phyloP scores from a whole-genome alignment of 2,888 invertebrate species.

The Charanyca ferruginea region DNA sequence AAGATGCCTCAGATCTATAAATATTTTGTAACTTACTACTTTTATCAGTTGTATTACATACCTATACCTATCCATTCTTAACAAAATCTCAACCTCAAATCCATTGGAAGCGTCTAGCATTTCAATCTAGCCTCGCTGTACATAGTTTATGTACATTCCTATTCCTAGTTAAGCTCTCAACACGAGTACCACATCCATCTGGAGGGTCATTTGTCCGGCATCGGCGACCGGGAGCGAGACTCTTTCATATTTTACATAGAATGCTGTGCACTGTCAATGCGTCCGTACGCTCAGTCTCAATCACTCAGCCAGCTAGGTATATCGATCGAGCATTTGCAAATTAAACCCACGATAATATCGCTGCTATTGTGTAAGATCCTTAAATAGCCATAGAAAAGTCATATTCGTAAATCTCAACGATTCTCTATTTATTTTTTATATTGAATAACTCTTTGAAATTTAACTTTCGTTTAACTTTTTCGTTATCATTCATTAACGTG shows the following conservation, averaged over 20 bases:
- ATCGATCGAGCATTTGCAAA: slow-evolving; percentile 86
- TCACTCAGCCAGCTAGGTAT: slow-evolving; percentile 82
- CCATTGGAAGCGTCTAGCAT: slow-evolving; percentile 38
- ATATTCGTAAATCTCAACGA: slow-evolving; percentile 62
- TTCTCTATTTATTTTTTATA: slow-evolving; percentile 60
- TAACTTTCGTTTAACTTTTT: slow-evolving; percentile 40
- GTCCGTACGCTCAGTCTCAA: slow-evolving; percentile 82
- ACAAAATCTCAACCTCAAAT: slow-evolving; percentile 39
- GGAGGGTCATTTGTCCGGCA: slow-evolving; percentile 67
- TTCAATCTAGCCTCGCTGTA: slow-evolving; percentile 33
- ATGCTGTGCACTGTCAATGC: slow-evolving; percentile 86
- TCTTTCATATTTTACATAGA: slow-evolving; percentile 90
- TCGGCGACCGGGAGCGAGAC: slow-evolving; percentile 73
- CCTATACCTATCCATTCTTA: slow-evolving; percentile 1
- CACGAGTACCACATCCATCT: slow-evolving; percentile 79
- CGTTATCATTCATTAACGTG: slow-evolving; percentile 51
- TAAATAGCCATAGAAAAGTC: slow-evolving; percentile 67
- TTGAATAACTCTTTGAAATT: slow-evolving; percentile 47
- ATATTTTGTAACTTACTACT: neutral
- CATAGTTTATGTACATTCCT: slow-evolving; percentile 56
- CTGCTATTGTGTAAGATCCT: slow-evolving; percentile 65
- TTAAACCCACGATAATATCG: slow-evolving; percentile 82
- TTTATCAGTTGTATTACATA: slow-evolving; percentile 5
- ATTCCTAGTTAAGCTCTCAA: slow-evolving; percentile 62
- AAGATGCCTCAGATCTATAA: neutral